Percentiles rank a stretch among this genome's conserved stretches.
These are phyloP conservation scores for Sitta carolinensis DNA, from an alignment of 2,797 vertebrate genomes.

Conservation along the genomic window DNA sequence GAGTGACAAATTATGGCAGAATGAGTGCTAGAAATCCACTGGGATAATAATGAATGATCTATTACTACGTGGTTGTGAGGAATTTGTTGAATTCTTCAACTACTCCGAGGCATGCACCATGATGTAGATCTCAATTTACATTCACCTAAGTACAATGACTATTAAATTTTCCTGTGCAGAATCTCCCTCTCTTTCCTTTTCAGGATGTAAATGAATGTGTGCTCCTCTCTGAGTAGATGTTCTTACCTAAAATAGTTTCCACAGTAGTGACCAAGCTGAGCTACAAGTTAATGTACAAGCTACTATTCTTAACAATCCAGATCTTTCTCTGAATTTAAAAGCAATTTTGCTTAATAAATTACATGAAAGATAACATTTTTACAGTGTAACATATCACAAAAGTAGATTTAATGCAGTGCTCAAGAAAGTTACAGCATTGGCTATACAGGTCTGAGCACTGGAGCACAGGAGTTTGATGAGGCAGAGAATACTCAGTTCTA, in stretches of 20 bases:
- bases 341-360: not conserved
- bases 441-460: not conserved
- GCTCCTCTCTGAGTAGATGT: not conserved
- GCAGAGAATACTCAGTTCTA: not conserved
- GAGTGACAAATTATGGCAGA: not conserved
- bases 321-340: not conserved
- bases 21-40: not conserved
- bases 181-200: not conserved
- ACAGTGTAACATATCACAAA: not conserved
- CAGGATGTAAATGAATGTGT: not conserved
- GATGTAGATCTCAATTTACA: not conserved
- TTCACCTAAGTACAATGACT: not conserved
- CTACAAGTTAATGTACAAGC: not conserved
- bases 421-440: not conserved
- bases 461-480: fast-evolving
- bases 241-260: not conserved
- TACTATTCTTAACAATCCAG: not conserved
- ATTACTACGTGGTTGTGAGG: not conserved
- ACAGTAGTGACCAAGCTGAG: not conserved
- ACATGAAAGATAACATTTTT: not conserved
- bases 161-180: not conserved
- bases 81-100: not conserved
- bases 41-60: not conserved
- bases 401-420: not conserved
- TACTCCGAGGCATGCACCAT: fast-evolving